Evolutionary conservation across 2,888 invertebrate species (phyloP), one percentile per base, ranked within the genome.

Genomic region (Ichneumoninae sp.): DNA sequence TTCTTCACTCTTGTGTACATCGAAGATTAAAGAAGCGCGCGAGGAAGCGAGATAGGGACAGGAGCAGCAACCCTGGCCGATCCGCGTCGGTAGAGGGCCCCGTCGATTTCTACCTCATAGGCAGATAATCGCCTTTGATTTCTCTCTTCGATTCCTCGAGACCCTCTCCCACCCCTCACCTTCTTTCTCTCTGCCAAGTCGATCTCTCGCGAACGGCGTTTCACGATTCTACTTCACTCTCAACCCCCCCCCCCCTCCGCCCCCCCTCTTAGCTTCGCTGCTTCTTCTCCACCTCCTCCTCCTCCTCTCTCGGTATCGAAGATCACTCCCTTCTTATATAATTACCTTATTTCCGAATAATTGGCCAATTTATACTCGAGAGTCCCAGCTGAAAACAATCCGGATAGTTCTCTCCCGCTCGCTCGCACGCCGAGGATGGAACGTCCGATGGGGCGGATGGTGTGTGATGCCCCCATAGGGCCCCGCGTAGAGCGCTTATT

Each of bases 271-370:
- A 66, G 36, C 70, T 60, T 69, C 50, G 30, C 69, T 54, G 52
- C 92, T 92, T 92, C 92, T 92, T 91, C 92, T 92, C 92, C 92
- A 90, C 88, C 78, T 77, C 87, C 83, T 86, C 87, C 79, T 85
- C 83, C 87, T 83, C 84, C 89, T 89, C 86, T 77, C 87, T 87
- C 86, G 88, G 88, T 92, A 92, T 93, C 92, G 91, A 90, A 92
- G 92, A 93, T 93, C 93, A 93, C 93, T 92, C 92, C 92, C 92
- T 92, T 92, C 93, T 93, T 93, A 93, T 93, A 93, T 93, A 93
- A 93, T 93, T 93, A 93, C 93, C 93, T 93, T 93, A 93, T 93
- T 93, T 93, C 93, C 93, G 93, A 93, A 92, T 93, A 93, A 93
- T 93, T 93, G 93, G 93, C 93, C 93, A 93, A 93, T 93, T 93